Evolutionary conservation across 2,797 vertebrate species (phyloP).

Genomic region (Lycodopsis pacificus): DNA sequence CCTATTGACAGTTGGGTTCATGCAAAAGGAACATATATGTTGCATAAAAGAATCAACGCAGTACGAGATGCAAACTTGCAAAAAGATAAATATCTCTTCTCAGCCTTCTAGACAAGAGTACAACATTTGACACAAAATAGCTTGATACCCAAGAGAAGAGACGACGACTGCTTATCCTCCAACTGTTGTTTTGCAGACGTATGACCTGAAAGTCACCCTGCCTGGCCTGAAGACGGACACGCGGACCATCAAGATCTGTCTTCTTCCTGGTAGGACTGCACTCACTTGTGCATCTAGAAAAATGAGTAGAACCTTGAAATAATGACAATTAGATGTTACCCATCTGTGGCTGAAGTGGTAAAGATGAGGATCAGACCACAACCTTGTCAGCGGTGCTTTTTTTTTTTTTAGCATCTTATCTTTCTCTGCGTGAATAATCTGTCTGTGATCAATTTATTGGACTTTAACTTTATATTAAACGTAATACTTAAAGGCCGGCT

Average conservation of each 20-base stretch:
- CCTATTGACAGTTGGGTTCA: background rate
- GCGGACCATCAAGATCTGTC: slow-evolving; percentile 81
- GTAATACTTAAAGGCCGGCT: too few species aligned
- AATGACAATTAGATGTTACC: background rate
- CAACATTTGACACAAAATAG: background rate
- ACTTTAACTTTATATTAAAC: too few species aligned
- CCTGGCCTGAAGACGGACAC: slow-evolving; percentile 86
- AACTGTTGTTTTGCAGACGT: slow-evolving; percentile 75
- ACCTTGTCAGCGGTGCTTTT: background rate
- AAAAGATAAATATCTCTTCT: background rate
- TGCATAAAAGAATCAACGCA: background rate
- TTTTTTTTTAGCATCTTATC: background rate
- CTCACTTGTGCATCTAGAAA: background rate
- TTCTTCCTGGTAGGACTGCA: slow-evolving; percentile 87
- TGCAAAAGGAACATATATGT: background rate
- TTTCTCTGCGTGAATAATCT: background rate
- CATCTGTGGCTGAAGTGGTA: slow-evolving; percentile 11
- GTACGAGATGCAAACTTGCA: background rate
- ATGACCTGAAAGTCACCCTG: slow-evolving; percentile 85
- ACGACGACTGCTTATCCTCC: background rate
- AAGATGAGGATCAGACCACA: background rate
- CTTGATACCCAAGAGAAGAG: background rate
- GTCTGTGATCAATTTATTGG: too few species aligned
- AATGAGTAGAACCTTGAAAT: background rate
- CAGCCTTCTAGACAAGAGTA: background rate